phyloP scores from a whole-genome alignment of 1,140 invertebrate genomes.

The Arctopsyche grandis region DNA sequence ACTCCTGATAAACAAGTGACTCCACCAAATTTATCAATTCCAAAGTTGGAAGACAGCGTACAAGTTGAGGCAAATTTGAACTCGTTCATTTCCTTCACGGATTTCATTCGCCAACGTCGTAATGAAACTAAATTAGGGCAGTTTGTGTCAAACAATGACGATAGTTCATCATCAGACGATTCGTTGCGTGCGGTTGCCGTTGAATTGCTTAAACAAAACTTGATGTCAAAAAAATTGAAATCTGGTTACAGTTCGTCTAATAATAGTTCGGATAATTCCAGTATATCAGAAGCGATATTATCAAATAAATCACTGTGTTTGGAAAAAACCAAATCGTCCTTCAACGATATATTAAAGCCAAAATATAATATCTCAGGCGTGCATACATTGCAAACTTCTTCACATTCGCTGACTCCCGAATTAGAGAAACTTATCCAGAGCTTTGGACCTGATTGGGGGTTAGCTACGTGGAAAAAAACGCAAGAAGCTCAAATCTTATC shows the following conservation, averaged over 20 bases:
- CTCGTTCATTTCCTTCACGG: constrained; percentile 63
- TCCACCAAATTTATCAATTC: not conserved
- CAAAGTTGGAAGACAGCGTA: not conserved
- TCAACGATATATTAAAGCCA: not conserved
- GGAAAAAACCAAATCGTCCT: not conserved
- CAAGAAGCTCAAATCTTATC: constrained; percentile 71
- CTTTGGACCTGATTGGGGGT: constrained; percentile 73
- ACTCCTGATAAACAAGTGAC: not conserved
- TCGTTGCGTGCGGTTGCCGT: constrained; percentile 63
- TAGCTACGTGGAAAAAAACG: constrained; percentile 74
- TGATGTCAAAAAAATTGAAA: constrained; percentile 58
- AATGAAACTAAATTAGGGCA: not conserved
- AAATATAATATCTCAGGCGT: constrained; percentile 6
- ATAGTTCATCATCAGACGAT: constrained; percentile 57
- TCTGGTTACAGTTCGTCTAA: not conserved
- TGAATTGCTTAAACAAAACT: constrained; percentile 56
- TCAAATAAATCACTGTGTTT: constrained; percentile 57
- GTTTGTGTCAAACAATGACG: constrained; percentile 59
- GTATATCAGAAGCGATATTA: constrained; percentile 62
- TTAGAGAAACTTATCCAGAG: constrained; percentile 70
- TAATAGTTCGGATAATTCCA: constrained; percentile 59
- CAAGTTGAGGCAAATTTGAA: constrained; percentile 58
- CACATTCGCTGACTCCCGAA: constrained; percentile 49
- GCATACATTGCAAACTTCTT: not conserved
- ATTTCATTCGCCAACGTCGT: constrained; percentile 42